Conservation (phyloP, 2,113 vertebrate genomes). For the Notothenia rossii region DNA sequence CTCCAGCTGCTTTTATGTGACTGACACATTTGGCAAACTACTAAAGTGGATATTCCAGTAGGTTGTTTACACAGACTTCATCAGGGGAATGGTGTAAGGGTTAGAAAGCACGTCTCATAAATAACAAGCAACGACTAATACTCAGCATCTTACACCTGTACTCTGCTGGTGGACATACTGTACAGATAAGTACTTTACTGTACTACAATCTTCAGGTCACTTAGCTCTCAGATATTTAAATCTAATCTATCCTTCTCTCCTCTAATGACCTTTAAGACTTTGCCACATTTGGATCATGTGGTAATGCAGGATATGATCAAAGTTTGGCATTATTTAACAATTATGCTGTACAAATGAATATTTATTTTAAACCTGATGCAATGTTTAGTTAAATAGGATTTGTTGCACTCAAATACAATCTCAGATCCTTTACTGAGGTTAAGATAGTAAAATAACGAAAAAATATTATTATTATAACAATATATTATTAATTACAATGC, state of each 20-base stretch:
- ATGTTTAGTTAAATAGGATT: too few relatives aligned
- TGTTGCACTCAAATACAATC: too few relatives aligned
- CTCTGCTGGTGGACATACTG: background rate
- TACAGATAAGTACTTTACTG: constrained; percentile 1
- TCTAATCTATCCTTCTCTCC: too few relatives aligned
- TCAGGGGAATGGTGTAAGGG: background rate
- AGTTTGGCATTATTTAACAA: too few relatives aligned
- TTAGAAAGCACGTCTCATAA: background rate
- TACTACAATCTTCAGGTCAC: too few relatives aligned
- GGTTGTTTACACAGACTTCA: constrained; percentile 5
- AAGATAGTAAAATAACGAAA: too few relatives aligned
- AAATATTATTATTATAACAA: too few relatives aligned
- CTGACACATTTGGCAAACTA: constrained; percentile 38
- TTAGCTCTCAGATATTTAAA: background rate
- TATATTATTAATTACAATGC: too few relatives aligned
- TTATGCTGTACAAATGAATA: too few relatives aligned
- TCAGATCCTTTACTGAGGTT: too few relatives aligned
- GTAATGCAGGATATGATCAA: background rate
- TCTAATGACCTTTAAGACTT: background rate
- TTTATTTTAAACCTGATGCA: too few relatives aligned
- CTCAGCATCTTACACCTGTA: background rate
- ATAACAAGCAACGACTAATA: constrained; percentile 3
- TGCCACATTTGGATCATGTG: background rate
- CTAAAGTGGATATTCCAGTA: constrained; percentile 11
- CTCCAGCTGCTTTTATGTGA: constrained; percentile 15